phyloP scores from a whole-genome alignment of 2,797 vertebrate genomes.

The Triplophysa bombifrons region DNA sequence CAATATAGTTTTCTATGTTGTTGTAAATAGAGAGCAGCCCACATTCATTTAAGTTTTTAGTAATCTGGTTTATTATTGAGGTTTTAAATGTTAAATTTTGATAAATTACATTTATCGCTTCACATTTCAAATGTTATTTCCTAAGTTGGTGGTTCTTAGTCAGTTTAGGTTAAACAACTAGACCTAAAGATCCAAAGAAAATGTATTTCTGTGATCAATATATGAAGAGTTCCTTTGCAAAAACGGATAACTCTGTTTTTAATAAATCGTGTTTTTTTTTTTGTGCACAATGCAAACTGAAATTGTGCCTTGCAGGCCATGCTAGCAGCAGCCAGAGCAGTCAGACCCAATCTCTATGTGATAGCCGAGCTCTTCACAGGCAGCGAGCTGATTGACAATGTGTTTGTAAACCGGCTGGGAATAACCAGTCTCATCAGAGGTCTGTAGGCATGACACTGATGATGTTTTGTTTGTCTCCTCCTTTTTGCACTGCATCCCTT shows the following conservation, averaged over 20 bases:
- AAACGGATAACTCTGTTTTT: no score
- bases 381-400: slow-evolving; percentile 87
- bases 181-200: not conserved
- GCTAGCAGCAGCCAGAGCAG: slow-evolving; percentile 81
- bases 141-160: not conserved
- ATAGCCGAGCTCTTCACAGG: slow-evolving; percentile 87
- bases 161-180: not conserved
- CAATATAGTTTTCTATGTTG: no score
- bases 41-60: no score
- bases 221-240: not conserved
- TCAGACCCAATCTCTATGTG: slow-evolving; percentile 89
- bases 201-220: not conserved
- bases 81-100: no score
- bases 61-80: no score
- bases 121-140: no score
- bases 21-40: no score
- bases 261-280: no score
- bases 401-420: slow-evolving; percentile 88
- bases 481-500: slow-evolving; percentile 9
- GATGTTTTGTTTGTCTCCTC: slow-evolving; percentile 31
- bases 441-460: slow-evolving; percentile 58
- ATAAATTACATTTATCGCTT: no score
- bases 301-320: slow-evolving; percentile 78
- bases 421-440: slow-evolving; percentile 88
- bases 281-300: not conserved